phyloP scores from a whole-genome alignment of 2,113 vertebrate genomes.

The Notothenia rossii region DNA sequence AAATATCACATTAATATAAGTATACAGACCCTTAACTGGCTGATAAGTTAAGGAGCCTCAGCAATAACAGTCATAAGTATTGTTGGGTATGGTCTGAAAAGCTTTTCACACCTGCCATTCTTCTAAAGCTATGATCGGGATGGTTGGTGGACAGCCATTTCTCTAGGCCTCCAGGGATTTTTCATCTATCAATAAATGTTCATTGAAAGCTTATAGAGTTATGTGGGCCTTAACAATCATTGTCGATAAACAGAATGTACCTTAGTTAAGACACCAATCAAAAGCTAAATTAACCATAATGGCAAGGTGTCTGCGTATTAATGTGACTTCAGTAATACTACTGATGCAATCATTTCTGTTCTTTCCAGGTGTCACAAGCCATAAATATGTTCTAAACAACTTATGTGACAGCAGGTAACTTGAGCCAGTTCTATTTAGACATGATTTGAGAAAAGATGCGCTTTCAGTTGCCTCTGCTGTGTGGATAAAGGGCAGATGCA shows the following conservation, averaged over 20 bases:
- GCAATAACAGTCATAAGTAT: neutral
- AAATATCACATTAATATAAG: neutral
- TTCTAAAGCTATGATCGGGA: too few species aligned
- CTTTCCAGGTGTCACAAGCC: neutral
- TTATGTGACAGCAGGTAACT: neutral
- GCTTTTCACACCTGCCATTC: neutral
- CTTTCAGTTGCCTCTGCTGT: slow-evolving; percentile 14
- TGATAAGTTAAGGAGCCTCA: neutral
- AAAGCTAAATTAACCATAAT: too few species aligned
- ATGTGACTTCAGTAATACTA: neutral
- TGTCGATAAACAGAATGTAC: too few species aligned
- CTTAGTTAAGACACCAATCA: too few species aligned
- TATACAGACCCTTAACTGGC: neutral
- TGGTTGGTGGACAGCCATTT: too few species aligned
- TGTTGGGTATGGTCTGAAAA: neutral
- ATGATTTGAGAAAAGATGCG: slow-evolving; percentile 15
- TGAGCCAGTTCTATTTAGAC: slow-evolving; percentile 20
- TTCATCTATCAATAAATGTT: too few species aligned
- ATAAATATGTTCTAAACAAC: neutral
- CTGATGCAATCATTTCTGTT: neutral
- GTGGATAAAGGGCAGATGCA: slow-evolving; percentile 10
- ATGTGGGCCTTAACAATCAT: too few species aligned
- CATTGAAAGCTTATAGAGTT: too few species aligned
- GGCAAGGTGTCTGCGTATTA: too few species aligned
- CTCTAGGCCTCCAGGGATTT: too few species aligned